A percentile compares a stretch with the other conserved stretches of the same genome.
These are phyloP conservation scores for Euplagia quadripunctaria DNA, from an alignment of 2,888 invertebrate species.

Conservation along the genomic window DNA sequence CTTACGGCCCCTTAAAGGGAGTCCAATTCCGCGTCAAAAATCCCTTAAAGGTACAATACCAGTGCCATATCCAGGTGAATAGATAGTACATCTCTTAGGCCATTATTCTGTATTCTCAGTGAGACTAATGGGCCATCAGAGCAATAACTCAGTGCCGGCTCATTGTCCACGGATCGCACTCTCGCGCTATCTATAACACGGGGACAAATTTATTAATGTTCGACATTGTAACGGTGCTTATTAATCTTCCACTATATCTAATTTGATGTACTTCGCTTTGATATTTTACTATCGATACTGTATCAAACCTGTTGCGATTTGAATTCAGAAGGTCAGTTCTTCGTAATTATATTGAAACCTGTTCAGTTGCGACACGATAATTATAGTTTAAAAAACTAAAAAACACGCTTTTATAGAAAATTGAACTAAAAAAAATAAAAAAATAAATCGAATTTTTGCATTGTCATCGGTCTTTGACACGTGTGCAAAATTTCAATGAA, in stretches of 20 bases:
- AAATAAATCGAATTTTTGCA: no score
- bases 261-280: conserved; percentile 73
- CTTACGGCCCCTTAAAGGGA: conserved; percentile 37
- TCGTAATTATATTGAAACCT: background rate
- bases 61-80: conserved; percentile 66
- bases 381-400: no score
- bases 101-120: conserved; percentile 79
- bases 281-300: conserved; percentile 39
- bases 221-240: conserved; percentile 76
- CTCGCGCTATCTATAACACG: conserved; percentile 81
- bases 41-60: conserved; percentile 52
- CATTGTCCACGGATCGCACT: conserved; percentile 83
- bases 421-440: no score
- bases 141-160: conserved; percentile 81
- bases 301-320: conserved; percentile 14
- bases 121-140: conserved; percentile 83
- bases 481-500: no score
- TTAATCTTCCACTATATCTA: conserved; percentile 72
- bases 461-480: no score
- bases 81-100: conserved; percentile 61
- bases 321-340: background rate
- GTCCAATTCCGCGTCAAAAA: conserved; percentile 29
- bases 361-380: background rate
- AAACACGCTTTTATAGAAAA: no score
- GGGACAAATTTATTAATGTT: conserved; percentile 86